phyloP scores from a whole-genome alignment of 2,888 invertebrate genomes.

The Yponomeuta malinellus region DNA sequence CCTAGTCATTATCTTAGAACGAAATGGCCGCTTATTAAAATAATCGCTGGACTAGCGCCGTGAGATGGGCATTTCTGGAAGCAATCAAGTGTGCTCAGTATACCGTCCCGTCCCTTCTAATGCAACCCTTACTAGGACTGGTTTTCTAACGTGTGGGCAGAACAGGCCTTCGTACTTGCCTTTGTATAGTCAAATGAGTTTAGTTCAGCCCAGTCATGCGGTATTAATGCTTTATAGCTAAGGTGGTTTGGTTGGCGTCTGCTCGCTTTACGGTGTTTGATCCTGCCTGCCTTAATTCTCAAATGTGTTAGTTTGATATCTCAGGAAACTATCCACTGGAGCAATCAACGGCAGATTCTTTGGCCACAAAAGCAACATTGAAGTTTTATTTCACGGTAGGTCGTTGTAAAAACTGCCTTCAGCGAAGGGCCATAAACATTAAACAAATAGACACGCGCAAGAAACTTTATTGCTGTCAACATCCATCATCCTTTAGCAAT shows the following conservation, averaged over 20 bases:
- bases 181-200: slow-evolving; percentile 6
- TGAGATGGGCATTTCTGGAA: slow-evolving; percentile 11
- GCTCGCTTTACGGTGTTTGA: not conserved
- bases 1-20: slow-evolving; percentile 24
- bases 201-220: not conserved
- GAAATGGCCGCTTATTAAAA: slow-evolving; percentile 59
- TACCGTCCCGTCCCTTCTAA: slow-evolving; percentile 14
- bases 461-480: slow-evolving; percentile 14
- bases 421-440: slow-evolving; percentile 10
- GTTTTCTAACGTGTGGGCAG: slow-evolving; percentile 17
- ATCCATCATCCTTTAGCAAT: slow-evolving; percentile 15
- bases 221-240: not conserved
- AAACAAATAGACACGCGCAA: slow-evolving; percentile 12
- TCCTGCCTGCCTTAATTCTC: not conserved
- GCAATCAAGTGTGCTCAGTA: slow-evolving; percentile 11
- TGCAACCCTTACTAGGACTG: slow-evolving; percentile 16
- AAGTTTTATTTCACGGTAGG: slow-evolving; percentile 10
- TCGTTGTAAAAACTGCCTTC: not conserved
- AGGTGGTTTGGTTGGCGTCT: not conserved
- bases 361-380: not conserved
- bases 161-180: slow-evolving; percentile 8
- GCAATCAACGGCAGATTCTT: not conserved
- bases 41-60: slow-evolving; percentile 37
- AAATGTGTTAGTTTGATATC: not conserved
- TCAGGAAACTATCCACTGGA: not conserved